Base-by-base conservation (phyloP, 2,888 invertebrate genomes). In the Xestia ashworthii region DNA sequence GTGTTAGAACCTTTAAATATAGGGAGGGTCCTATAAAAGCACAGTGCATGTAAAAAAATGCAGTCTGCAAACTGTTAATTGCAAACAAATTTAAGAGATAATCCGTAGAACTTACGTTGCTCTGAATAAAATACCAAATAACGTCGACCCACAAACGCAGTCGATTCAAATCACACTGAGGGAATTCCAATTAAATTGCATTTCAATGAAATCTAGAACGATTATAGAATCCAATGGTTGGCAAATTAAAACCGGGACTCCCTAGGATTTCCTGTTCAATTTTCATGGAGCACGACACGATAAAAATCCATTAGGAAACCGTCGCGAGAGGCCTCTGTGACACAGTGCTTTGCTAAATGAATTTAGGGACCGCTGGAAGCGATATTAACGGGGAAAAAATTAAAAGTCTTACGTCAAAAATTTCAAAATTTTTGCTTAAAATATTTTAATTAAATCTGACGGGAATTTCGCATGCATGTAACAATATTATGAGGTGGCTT, bases 111-210 rank as follows among this genome's bases (percentile, higher is more conserved):
- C 74, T 81, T 58, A 81, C 72, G 75, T 75, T 75, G 78, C 75
- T 74, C 71, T 70, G 80, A 76, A 88, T 87, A 88, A 87, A 87
- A 88, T 83, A 80, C 65, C 82, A 82, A 85, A 83, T 84, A 87
- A 85, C 80, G 88, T 83, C 89, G 90, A 90, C 89, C 90, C 90
- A 92, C 89, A 90, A 88, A 91, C 91, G 91, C 90, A 91, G 92
- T 93, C 93, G 91, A 93, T 93, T 93, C 91, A 91, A 92, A 93
- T 93, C 88, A 84, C 84, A 83, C 90, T 89, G 88, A 90, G 90
- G 89, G 94, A 94, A 95, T 94, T 95, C 93, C 94, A 94, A 95
- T 96, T 95, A 95, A 95, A 95, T 94, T 94, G 95, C 95, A 94
- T 95, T 92, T 95, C 94, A 95, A 94, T 94, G 94, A 95, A 95